These are phyloP conservation scores for Callosobruchus maculatus DNA, from an alignment of 2,888 invertebrate genomes.

Conservation along the genomic window DNA sequence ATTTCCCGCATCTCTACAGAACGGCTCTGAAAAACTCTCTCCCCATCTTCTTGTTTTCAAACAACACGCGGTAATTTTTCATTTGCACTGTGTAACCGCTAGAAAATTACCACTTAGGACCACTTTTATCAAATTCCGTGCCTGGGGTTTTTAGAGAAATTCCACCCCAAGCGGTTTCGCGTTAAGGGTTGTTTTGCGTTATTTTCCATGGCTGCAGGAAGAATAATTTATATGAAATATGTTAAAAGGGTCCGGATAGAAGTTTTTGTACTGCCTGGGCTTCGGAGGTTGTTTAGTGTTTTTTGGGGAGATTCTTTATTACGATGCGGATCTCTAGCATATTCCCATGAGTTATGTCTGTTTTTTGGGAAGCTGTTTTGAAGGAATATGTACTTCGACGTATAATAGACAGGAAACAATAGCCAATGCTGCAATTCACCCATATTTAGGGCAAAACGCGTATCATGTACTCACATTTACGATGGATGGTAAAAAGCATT, in stretches of 20 bases:
- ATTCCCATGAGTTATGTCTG: not conserved
- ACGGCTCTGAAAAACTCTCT: not conserved
- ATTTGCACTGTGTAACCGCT: constrained; percentile 40
- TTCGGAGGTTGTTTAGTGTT: constrained; percentile 10
- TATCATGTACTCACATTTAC: no score
- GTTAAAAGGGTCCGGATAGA: constrained; percentile 31
- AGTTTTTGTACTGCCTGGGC: not conserved
- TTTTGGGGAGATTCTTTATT: constrained; percentile 8
- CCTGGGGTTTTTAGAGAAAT: constrained; percentile 20
- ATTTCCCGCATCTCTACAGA: not conserved
- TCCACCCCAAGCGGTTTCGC: constrained; percentile 17
- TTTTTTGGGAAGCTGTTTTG: no score
- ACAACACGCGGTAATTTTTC: constrained; percentile 37
- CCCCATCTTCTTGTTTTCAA: constrained; percentile 24
- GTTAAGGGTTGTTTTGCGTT: constrained; percentile 22
- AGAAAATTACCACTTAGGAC: constrained; percentile 44
- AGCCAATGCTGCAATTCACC: no score
- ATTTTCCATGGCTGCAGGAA: constrained; percentile 16
- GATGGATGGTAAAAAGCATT: no score
- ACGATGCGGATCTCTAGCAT: not conserved
- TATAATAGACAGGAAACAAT: no score
- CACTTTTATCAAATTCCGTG: constrained; percentile 41
- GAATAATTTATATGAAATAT: constrained; percentile 38
- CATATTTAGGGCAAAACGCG: no score
- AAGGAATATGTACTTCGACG: not conserved